phyloP scores from a whole-genome alignment of 2,113 vertebrate species.

The Atractosteus spatula region DNA sequence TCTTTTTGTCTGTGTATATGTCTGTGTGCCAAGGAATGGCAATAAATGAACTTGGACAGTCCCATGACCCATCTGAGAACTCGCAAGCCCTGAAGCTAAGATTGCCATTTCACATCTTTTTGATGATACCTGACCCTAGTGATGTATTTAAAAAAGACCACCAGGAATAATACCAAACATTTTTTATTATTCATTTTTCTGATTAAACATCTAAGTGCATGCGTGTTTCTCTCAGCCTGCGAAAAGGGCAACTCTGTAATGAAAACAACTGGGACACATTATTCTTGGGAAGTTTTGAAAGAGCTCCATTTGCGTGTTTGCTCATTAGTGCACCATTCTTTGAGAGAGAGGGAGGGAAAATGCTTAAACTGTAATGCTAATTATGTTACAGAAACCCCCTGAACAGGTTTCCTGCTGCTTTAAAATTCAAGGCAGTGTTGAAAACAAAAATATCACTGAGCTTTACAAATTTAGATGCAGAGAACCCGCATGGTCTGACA shows the following conservation, averaged over 20 bases:
- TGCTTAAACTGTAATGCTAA: too few species aligned
- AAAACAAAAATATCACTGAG: too few species aligned
- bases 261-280: not conserved
- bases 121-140: conserved; percentile 6
- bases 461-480: too few species aligned
- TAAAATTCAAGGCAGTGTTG: too few species aligned
- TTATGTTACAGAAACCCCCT: too few species aligned
- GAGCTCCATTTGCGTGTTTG: not conserved
- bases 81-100: not conserved
- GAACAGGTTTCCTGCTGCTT: too few species aligned
- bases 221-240: not conserved
- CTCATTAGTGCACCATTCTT: too few species aligned
- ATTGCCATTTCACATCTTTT: conserved; percentile 14
- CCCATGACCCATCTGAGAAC: not conserved
- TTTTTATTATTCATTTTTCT: too few species aligned
- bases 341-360: too few species aligned
- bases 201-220: not conserved
- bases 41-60: conserved; percentile 15
- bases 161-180: not conserved
- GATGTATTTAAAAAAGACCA: conserved; percentile 9
- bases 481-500: too few species aligned
- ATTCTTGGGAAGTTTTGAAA: not conserved
- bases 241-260: not conserved
- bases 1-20: not conserved
- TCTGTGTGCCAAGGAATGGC: not conserved